These are phyloP conservation scores for Drosophila jambulina DNA, from an alignment of 1,140 invertebrate species.

Conservation along the genomic window DNA sequence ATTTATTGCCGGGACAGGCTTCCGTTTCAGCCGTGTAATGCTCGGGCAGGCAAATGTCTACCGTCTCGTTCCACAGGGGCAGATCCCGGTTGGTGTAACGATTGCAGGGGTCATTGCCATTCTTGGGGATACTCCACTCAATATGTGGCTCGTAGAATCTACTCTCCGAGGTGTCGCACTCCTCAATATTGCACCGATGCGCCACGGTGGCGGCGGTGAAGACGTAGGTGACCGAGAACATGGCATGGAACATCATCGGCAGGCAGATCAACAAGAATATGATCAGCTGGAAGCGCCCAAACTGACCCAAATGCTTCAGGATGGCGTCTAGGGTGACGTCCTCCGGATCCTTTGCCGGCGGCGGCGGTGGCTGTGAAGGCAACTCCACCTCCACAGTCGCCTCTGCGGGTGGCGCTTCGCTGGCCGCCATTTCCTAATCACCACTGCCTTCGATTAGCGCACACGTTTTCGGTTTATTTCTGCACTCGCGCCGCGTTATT, in stretches of 20 bases:
- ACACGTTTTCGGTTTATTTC: conserved; percentile 45
- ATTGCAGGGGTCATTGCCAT: conserved; percentile 85
- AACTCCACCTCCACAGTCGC: conserved; percentile 24
- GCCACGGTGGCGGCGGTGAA: conserved; percentile 87
- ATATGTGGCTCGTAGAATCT: conserved; percentile 86
- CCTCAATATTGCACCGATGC: conserved; percentile 88
- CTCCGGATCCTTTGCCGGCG: conserved; percentile 57
- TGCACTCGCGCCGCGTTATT: conserved; percentile 36
- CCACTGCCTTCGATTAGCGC: conserved; percentile 15
- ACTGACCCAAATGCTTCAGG: conserved; percentile 86
- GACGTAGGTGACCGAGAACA: conserved; percentile 86
- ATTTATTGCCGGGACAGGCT: conserved; percentile 64
- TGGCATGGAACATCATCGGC: conserved; percentile 86
- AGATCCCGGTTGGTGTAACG: conserved; percentile 79
- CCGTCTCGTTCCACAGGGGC: conserved; percentile 27
- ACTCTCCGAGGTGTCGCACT: conserved; percentile 86
- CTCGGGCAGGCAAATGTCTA: conserved; percentile 73
- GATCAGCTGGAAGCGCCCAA: conserved; percentile 87
- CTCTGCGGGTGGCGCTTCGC: conserved; percentile 39
- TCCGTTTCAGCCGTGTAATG: conserved; percentile 84
- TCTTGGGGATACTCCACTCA: conserved; percentile 85
- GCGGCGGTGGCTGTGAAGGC: background rate
- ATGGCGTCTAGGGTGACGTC: conserved; percentile 80
- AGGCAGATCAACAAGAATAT: conserved; percentile 86
- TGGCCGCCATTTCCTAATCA: conserved; percentile 52